Percentiles rank a stretch among this genome's conserved stretches.
phyloP scores from a whole-genome alignment of 2,888 invertebrate species.

The Acanthoscelides obtectus region DNA sequence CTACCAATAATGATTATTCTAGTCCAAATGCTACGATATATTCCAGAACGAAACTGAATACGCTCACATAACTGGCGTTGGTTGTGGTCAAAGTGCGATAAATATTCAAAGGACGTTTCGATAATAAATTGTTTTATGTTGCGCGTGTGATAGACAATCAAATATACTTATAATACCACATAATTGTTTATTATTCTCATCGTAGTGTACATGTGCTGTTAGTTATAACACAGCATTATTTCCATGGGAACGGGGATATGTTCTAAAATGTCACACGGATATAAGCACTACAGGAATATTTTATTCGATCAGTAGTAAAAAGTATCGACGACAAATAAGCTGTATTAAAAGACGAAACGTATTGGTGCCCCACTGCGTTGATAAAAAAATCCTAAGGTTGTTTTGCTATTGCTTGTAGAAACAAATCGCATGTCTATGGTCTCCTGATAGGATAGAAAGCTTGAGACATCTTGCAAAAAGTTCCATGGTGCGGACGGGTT shows the following conservation, averaged over 20 bases:
- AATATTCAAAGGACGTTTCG: conserved; percentile 26
- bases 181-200: conserved; percentile 33
- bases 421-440: too few species aligned
- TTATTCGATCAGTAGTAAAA: background rate
- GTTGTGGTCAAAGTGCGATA: conserved; percentile 7
- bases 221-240: conserved; percentile 31
- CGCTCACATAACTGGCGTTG: background rate
- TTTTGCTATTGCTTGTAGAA: too few species aligned
- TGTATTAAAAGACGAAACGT: too few species aligned
- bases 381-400: too few species aligned
- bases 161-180: conserved; percentile 19
- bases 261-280: background rate
- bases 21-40: background rate
- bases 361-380: too few species aligned
- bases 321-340: too few species aligned
- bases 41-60: background rate
- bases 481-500: too few species aligned
- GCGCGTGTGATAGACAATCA: conserved; percentile 30
- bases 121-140: conserved; percentile 29
- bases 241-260: conserved; percentile 27
- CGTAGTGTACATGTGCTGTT: conserved; percentile 29
- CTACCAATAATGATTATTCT: background rate
- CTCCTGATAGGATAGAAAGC: too few species aligned
- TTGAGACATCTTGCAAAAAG: too few species aligned
- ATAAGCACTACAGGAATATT: background rate